Base-by-base conservation (phyloP, 1,140 invertebrate species). In the Papilio aristodemus region DNA sequence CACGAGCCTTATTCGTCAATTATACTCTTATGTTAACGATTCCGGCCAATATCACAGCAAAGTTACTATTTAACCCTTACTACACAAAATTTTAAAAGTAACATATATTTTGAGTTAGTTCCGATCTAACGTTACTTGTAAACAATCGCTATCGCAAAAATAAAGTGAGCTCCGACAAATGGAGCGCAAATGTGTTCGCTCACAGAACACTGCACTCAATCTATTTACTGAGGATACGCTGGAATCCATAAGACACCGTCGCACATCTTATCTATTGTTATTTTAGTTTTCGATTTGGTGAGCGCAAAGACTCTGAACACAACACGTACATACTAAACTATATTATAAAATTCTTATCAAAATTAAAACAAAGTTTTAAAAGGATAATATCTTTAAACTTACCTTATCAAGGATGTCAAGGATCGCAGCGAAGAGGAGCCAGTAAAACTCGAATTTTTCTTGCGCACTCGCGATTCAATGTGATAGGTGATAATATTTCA, bases 111-210 rank as follows among this genome's bases (percentile, higher is more conserved):
- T 62, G 59, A 11, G 17, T 62, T 62, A 38, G 59, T 32, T 59
- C 8, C 27, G 6, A 27, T 14, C 5, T 36, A 27, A n/a, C 27
- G 13, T 59, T 36, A 59, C 57, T 62, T 62, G 59, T 62, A 62
- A 62, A 62, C 27, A 62, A 62, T 62, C 14, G 59, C 32, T 38
- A 37, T 39, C 59, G 9, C 32, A 38, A 62, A 62, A 62, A 62
- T 62, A 62, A 62, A 62, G 59, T 62, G 32, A 62, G 59, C 59
- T 62, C 59, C 32, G 59, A 38, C 27, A 62, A 62, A 62, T 62
- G 59, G 59, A 62, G 59, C 59, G 59, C 27, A 62, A 62, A 62
- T 62, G 59, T 62, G 59, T 62, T 62, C 59, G 59, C 59, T 62
- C 59, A 38, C 59, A 62, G 59, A 62, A 62, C 59, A 62, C 32